These are phyloP conservation scores for Eonycteris spelaea DNA, from an alignment of 2,113 vertebrate species.

Conservation along the genomic window DNA sequence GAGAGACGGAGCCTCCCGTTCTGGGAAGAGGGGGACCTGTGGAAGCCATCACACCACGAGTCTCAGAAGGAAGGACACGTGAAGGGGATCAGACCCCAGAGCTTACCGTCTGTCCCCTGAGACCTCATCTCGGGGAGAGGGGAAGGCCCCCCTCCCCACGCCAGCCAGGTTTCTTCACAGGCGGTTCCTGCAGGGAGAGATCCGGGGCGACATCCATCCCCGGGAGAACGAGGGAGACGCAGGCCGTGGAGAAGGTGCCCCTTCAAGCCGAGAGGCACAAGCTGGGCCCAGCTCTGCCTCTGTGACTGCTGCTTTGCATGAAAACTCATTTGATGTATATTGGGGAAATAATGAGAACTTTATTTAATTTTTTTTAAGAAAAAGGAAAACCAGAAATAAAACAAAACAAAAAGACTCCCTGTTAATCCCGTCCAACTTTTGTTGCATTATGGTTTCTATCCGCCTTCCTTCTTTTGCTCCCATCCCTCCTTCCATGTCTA, in stretches of 20 bases:
- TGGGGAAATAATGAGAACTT: slow-evolving; percentile 81
- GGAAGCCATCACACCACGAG: slow-evolving; percentile 49
- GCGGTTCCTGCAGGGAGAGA: slow-evolving; percentile 4
- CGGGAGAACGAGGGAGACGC: neutral
- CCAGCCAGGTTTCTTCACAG: slow-evolving; percentile 9
- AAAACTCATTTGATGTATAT: slow-evolving; percentile 84
- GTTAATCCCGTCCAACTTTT: slow-evolving; percentile 71
- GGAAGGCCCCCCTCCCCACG: slow-evolving; percentile 32
- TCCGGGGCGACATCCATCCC: neutral
- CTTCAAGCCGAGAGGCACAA: slow-evolving; percentile 48
- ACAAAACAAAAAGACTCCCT: slow-evolving; percentile 73
- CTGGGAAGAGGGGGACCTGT: slow-evolving; percentile 68
- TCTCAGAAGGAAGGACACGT: slow-evolving; percentile 64
- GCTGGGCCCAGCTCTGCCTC: slow-evolving; percentile 71
- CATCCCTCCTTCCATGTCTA: neutral
- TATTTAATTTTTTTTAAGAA: slow-evolving; percentile 80
- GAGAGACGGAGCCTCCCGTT: slow-evolving; percentile 79
- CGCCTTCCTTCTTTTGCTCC: neutral
- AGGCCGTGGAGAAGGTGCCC: slow-evolving; percentile 43
- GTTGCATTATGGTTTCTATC: slow-evolving; percentile 46
- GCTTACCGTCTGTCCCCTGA: slow-evolving; percentile 37
- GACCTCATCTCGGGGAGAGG: neutral
- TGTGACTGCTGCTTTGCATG: slow-evolving; percentile 87
- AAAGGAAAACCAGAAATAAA: slow-evolving; percentile 52
- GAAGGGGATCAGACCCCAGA: slow-evolving; percentile 48